phyloP scores from a whole-genome alignment of 2,797 vertebrate species.

The Phrynocephalus vlangalii region DNA sequence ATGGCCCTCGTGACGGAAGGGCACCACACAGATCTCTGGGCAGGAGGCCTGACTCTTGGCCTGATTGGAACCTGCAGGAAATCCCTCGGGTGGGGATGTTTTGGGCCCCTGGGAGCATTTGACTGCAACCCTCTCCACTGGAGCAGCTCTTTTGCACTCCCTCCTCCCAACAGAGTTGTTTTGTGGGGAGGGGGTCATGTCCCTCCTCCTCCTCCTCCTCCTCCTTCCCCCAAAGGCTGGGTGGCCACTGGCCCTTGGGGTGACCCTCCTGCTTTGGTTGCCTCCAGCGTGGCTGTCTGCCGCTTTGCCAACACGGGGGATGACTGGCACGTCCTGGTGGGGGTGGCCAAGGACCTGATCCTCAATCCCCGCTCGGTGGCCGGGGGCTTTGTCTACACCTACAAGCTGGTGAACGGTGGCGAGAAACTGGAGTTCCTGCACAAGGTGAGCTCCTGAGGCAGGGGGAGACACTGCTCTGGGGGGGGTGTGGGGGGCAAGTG shows the following conservation, averaged over 20 bases:
- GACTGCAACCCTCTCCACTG: background rate
- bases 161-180: background rate
- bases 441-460: conserved; percentile 82
- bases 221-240: rapidly evolving
- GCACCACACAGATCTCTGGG: too few species aligned
- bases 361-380: conserved; percentile 93
- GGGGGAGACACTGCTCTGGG: too few species aligned
- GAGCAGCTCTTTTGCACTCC: background rate
- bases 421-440: conserved; percentile 98
- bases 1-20: too few species aligned
- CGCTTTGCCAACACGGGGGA: conserved; percentile 92
- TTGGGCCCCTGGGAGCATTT: background rate
- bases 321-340: conserved; percentile 97
- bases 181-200: too few species aligned
- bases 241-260: rapidly evolving
- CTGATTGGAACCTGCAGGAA: too few species aligned
- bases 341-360: conserved; percentile 96
- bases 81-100: too few species aligned
- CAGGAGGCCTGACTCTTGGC: too few species aligned
- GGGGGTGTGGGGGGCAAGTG: too few species aligned
- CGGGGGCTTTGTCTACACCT: conserved; percentile 96
- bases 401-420: conserved; percentile 88
- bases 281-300: conserved; percentile 90
- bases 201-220: background rate
- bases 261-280: background rate